Base-by-base conservation (phyloP, 2,888 invertebrate genomes). In the Scrobipalpa costella region DNA sequence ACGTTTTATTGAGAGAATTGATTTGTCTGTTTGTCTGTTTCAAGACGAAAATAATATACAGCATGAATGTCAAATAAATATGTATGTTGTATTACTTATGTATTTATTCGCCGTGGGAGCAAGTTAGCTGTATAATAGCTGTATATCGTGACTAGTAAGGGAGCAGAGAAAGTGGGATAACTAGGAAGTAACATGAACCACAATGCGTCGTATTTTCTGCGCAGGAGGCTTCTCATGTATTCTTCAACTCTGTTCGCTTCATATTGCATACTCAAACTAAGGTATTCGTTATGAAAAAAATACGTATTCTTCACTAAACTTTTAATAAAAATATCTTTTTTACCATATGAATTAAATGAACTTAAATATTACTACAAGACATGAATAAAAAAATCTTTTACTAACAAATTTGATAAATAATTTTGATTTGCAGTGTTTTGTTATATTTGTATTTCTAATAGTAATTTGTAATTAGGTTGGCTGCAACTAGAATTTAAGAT, bases 1-100 rank as follows among this genome's bases (percentile, higher is more conserved):
- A 44, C 15, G n/a, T n/a, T 15, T 3, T 44, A n/a, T 44, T 44
- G 44, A 5, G 44, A n/a, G 44, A 44, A 44, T 44, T 44, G 44
- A 44, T 44, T 44, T 44, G 44, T 44, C 44, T 6, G 44, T 44
- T 15, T 44, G 44, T 44, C 44, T 44, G 15, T 44, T 15, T 15
- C 44, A n/a, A 44, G 5, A 9, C 44, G 15, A 15, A 5, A 44
- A n/a, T 15, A 44, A n/a, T 15, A 44, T 44, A 44, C 44, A 44
- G 44, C 8, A 44, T 44, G 44, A 44, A 44, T 44, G 44, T 44
- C 44, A 44, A 44, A 44, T 44, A 44, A 44, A 44, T 44, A 44
- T 44, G 44, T 44, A 44, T 44, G 44, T 44, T 44, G n/a, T 15
- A n/a, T n/a, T 44, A 44, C 15, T 44, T 44, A 44, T 44, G 44